Base-by-base conservation (phyloP, 2,797 vertebrate genomes). In the Chelidonichthys spinosus region DNA sequence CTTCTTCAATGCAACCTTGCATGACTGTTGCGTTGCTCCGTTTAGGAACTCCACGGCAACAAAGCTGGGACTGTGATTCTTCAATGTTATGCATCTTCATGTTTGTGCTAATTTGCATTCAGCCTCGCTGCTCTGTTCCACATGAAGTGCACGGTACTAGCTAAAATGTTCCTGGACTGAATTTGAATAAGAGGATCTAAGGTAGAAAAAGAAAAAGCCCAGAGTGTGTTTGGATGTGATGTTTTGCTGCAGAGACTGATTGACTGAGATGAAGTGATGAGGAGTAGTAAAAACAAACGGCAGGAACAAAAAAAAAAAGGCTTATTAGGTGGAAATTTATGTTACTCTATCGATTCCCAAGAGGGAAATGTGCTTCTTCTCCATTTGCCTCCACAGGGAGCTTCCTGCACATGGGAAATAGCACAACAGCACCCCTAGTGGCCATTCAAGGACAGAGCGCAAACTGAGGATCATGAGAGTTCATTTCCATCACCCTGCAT, bases 341-440 rank as follows among this genome's bases (percentile, higher is more conserved):
- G 36, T 18, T 69, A 56, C 33, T 14, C 4, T 52, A 52, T 15
- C 59, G 52, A 85, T 59, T 40, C 35, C 10, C 0, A 2, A 39
- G 17, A 40, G 13, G 7, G 53, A 43, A 39, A 43, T n/a, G 18
- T 64, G 35, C 37, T 13, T 33, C 18, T 43, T 56, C 17, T 42
- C 10, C 47, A 6, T 71, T 47, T 74, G 42, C 6, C 17, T 72
- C 25, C 6, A 54, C 25, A 25, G 25, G 63, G 32, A 73, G 50
- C 17, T 59, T 59, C 63, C 63, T 65, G 25, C n/a, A 50, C 18
- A 17, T 4, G 0, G 7, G 63, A 15, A 63, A 32, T 32, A 47
- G 63, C 64, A 61, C 77, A 74, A 64, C 75, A 86, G 78, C 71
- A 55, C 69, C 81, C 63, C 59, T 69, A 75, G 75, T 72, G 77